These are phyloP conservation scores for Gorsachius goisagi DNA, from an alignment of 2,113 vertebrate genomes.

Conservation along the genomic window DNA sequence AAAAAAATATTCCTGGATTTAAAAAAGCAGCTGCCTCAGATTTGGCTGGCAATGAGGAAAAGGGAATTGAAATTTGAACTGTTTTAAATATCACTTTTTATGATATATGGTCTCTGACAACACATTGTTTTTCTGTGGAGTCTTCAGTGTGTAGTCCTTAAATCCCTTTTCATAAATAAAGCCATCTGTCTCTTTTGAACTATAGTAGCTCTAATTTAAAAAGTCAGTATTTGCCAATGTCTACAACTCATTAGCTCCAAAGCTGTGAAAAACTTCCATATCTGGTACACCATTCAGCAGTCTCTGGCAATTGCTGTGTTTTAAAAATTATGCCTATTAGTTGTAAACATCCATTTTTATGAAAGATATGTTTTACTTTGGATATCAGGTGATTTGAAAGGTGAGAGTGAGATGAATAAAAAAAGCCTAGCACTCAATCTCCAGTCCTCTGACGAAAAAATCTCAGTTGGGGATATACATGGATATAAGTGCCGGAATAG, in stretches of 20 bases:
- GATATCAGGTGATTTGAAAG: not conserved
- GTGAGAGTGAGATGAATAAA: not conserved
- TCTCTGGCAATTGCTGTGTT: not conserved
- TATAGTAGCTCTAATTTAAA: conserved; percentile 33
- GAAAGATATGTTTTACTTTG: not conserved
- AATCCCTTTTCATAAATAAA: conserved; percentile 46
- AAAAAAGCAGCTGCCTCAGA: not conserved
- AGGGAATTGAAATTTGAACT: not conserved
- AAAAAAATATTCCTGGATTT: not conserved
- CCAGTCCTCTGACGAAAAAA: not conserved
- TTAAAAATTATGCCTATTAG: not conserved
- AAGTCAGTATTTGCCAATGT: conserved; percentile 35
- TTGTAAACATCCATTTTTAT: not conserved
- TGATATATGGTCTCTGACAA: not conserved
- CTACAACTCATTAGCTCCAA: conserved; percentile 46
- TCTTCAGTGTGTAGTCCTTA: not conserved
- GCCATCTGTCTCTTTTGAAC: conserved; percentile 55
- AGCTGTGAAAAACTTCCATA: conserved; percentile 39
- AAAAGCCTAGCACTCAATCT: not conserved
- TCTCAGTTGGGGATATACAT: not conserved
- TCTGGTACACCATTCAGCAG: not conserved
- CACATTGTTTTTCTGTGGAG: conserved; percentile 9
- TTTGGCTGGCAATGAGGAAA: not conserved
- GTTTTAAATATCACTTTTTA: not conserved
- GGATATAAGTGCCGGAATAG: not conserved